Conservation (phyloP, 2,797 vertebrate genomes). For the Mormyrops attenuatus region DNA sequence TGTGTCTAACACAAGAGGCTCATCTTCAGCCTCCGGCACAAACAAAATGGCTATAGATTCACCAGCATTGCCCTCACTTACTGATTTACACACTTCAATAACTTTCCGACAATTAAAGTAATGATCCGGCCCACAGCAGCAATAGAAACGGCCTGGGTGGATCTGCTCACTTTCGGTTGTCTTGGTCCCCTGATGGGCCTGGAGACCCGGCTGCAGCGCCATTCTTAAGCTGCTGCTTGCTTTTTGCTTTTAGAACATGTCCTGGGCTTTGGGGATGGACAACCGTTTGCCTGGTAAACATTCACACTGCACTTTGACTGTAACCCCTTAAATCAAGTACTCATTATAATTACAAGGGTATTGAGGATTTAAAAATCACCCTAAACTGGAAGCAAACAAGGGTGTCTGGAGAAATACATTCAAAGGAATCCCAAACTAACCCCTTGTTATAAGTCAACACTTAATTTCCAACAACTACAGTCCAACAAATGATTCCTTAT, state of each 20-base stretch:
- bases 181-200: constrained; percentile 22
- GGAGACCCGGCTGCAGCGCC: constrained; percentile 27
- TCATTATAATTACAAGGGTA: background rate
- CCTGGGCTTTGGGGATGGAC: background rate
- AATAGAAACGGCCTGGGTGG: constrained; percentile 64
- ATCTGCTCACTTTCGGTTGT: constrained; percentile 48
- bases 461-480: background rate
- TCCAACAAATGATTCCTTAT: background rate
- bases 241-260: background rate
- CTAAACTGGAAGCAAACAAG: background rate
- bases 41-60: constrained; percentile 78
- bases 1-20: constrained; percentile 56
- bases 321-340: no score
- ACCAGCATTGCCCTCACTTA: constrained; percentile 62
- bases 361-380: background rate
- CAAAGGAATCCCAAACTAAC: background rate
- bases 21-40: constrained; percentile 72
- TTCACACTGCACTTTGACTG: background rate
- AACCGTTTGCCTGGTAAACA: background rate
- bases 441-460: background rate
- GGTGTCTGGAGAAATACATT: no score
- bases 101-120: constrained; percentile 79
- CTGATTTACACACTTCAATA: constrained; percentile 71
- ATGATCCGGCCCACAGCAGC: constrained; percentile 67
- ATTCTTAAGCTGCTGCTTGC: constrained; percentile 36